These are phyloP conservation scores for Batillaria attramentaria DNA, from an alignment of 1,140 invertebrate genomes.

Conservation along the genomic window DNA sequence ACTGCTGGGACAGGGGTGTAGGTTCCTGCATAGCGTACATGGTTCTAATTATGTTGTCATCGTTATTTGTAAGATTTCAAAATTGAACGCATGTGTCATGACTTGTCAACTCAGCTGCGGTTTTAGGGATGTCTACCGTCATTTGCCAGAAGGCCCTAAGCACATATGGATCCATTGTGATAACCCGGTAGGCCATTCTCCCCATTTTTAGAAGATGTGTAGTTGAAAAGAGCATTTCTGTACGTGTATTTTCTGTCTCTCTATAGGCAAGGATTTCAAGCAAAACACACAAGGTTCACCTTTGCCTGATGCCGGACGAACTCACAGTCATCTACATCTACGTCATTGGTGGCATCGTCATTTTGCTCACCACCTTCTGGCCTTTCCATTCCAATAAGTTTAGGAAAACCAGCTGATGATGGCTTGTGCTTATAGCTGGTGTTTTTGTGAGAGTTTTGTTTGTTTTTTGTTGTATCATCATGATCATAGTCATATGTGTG, in stretches of 20 bases:
- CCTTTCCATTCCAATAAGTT: slow-evolving; percentile 27
- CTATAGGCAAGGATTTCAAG: slow-evolving; percentile 80
- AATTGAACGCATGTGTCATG: neutral
- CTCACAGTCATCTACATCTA: slow-evolving; percentile 75
- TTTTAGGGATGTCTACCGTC: neutral
- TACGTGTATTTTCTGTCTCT: slow-evolving; percentile 47
- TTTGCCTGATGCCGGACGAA: slow-evolving; percentile 85
- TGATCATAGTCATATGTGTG: too few relatives aligned
- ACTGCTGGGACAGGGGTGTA: too few relatives aligned
- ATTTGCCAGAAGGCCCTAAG: neutral
- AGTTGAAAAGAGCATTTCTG: neutral
- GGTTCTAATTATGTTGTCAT: too few relatives aligned
- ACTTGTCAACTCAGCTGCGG: neutral
- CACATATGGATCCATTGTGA: neutral
- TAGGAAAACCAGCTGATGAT: slow-evolving; percentile 26
- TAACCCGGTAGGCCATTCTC: neutral
- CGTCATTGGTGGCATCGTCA: slow-evolving; percentile 51
- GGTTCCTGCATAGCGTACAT: too few relatives aligned
- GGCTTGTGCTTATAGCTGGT: too few relatives aligned
- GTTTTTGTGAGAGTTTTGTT: too few relatives aligned
- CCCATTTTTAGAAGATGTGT: neutral
- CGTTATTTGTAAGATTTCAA: too few relatives aligned
- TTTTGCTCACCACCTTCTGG: slow-evolving; percentile 44
- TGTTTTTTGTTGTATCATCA: too few relatives aligned
- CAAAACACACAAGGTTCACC: slow-evolving; percentile 79